Percentiles rank a stretch among this genome's conserved stretches.
Evolutionary conservation across 2,888 invertebrate genomes (phyloP).

Genomic region (Platerodrilus igneus): DNA sequence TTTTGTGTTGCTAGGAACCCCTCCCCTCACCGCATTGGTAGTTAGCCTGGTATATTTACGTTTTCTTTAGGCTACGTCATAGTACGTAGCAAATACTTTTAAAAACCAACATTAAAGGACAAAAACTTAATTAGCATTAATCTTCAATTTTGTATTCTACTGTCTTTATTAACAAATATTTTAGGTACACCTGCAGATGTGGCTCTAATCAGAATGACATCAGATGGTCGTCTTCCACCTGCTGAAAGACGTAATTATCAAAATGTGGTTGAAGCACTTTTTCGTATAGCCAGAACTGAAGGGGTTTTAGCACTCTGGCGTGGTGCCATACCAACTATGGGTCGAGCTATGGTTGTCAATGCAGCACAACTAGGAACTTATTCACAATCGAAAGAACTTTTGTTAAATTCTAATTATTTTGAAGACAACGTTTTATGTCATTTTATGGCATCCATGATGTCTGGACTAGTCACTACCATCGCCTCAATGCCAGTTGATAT

Average conservation of each 20-base stretch:
- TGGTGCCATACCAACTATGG: constrained; percentile 81
- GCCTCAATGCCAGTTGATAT: constrained; percentile 99
- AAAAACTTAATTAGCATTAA: too few relatives aligned
- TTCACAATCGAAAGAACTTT: constrained; percentile 76
- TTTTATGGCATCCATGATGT: constrained; percentile 95
- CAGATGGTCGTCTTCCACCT: constrained; percentile 87
- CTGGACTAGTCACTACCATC: constrained; percentile 94
- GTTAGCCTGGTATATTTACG: too few relatives aligned
- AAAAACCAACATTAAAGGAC: too few relatives aligned
- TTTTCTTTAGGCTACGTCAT: too few relatives aligned
- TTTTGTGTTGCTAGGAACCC: too few relatives aligned
- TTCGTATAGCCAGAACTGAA: constrained; percentile 77
- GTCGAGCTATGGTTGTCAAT: constrained; percentile 96
- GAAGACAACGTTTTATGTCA: constrained; percentile 79
- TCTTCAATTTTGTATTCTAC: too few relatives aligned
- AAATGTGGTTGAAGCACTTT: constrained; percentile 85
- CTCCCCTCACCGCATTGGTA: too few relatives aligned
- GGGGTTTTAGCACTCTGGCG: constrained; percentile 82
- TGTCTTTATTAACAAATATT: too few relatives aligned
- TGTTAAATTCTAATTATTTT: constrained; percentile 58
- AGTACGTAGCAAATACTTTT: too few relatives aligned
- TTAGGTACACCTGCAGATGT: constrained; percentile 88
- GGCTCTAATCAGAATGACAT: constrained; percentile 94
- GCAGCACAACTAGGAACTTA: constrained; percentile 97
- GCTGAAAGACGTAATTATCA: constrained; percentile 90